Base-by-base conservation (phyloP, 2,888 invertebrate species). In the Dyspetes luteomarginatus region DNA sequence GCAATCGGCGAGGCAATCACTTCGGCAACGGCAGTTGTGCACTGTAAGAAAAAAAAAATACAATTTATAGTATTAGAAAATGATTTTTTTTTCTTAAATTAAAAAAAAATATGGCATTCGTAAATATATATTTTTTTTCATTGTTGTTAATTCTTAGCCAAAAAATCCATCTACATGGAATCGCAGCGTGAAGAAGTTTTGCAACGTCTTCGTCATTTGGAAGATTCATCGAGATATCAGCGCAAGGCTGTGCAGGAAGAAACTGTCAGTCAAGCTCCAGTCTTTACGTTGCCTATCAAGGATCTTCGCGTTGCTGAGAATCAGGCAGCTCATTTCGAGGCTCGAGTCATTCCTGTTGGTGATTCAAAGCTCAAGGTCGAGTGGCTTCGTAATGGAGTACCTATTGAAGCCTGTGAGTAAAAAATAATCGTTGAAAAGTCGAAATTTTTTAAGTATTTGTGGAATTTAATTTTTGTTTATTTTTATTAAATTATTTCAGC, bases 321-420 rank as follows among this genome's bases (percentile, higher is more conserved):
- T 90, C 97, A 97, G 93, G 97, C 97, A 1, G 98, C 96, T 76
- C 98, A 98, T 92, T 98, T 98, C 91, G 98, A 98, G 93, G 98
- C 97, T 17, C 94, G 98, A 26, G 94, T 98, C 1, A 98, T 98
- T 89, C 98, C 98, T 7, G 98, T 98, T 1, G 98, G 98, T 71
- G 98, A 98, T 93, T 95, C 98, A 0, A 96, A 96, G 84, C 93
- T 98, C n/a, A 96, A 95, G 90, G 97, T 98, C 3, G 97, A 98
- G 93, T 98, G 98, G 98, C 93, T 97, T 79, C 95, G 97, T 78
- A 98, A 98, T 91, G 98, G 98, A 71, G 96, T 97, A 75, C 96
- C 97, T 28, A 96, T 98, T 86, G 95, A 97, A 94, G 97, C 97
- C 78, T 97, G 96, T 96, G 93, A 94, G 95, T 92, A 55, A 48